Evolutionary conservation across 1,140 invertebrate genomes (phyloP), one percentile per base, ranked within the genome.

Genomic region (Druon quercuslanigerum): DNA sequence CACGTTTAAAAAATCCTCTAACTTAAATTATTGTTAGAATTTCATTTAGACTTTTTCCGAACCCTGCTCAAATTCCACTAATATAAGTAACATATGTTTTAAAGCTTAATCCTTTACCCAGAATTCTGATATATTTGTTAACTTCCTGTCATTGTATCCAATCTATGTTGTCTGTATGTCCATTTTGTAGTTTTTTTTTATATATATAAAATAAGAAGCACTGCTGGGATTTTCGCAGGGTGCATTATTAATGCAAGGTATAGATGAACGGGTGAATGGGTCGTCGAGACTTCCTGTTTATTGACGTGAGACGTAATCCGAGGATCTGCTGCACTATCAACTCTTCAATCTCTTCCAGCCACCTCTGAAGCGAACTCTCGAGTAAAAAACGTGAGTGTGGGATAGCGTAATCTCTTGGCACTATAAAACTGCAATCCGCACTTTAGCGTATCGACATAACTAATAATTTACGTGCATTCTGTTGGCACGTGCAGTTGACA

Each of bases 401-500:
- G 33, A 66, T 40, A 40, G 72, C 12, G 71, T 84, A 83, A 85
- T 84, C 81, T 83, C 71, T 85, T 85, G 84, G 83, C 81, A 84
- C 50, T 52, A 76, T 33, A 73, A 77, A 79, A 56, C 79, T 77
- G 40, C 74, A 83, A 84, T 80, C 75, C 40, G 52, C 52, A 57
- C 52, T 79, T 78, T 80, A 78, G 83, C 77, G 78, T 82, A 85
- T 82, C 81, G 75, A 85, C 80, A 82, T 33, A 60, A 60, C 11
- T 60, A 25, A 46, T 85, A 85, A 86, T 85, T 86, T 82, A 83
- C 77, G 75, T 85, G 73, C 80, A 78, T 82, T 81, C 79, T 74
- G 73, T 86, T 86, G 85, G 84, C 85, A 85, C 80, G 71, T 66
- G 52, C 79, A 25, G 75, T 82, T 83, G 80, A 83, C 83, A 84